Evolutionary conservation across 2,888 invertebrate species (phyloP).

Genomic region (Rotaria macrura): DNA sequence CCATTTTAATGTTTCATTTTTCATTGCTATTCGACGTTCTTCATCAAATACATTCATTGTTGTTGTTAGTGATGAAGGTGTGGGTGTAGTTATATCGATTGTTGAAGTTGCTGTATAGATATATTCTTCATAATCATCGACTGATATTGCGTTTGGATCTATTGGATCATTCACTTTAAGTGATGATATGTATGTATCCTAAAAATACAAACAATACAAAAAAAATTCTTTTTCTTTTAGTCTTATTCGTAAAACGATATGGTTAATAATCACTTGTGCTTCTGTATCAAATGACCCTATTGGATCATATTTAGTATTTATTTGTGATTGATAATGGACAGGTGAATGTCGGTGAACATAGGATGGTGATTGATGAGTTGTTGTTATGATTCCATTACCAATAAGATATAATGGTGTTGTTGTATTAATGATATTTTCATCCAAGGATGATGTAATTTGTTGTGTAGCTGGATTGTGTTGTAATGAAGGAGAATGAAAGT

Average conservation of each 20-base stretch:
- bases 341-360: not conserved
- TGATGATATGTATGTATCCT: not conserved
- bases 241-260: too few species aligned
- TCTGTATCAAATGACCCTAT: not conserved
- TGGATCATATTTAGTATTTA: not conserved
- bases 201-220: not conserved
- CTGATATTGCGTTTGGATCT: not conserved
- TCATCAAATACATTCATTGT: not conserved
- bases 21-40: not conserved
- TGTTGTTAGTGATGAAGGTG: not conserved
- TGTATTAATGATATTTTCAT: not conserved
- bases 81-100: too few species aligned
- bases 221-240: not conserved
- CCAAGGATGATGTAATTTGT: not conserved
- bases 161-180: not conserved
- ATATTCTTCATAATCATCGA: not conserved
- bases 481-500: not conserved
- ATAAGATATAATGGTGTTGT: not conserved
- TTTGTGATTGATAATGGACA: not conserved
- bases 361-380: not conserved
- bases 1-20: conserved; percentile 18
- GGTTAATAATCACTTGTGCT: not conserved
- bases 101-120: not conserved
- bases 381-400: not conserved
- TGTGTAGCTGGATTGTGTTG: not conserved